phyloP scores from a whole-genome alignment of 2,888 invertebrate genomes.

The Busseola fusca region DNA sequence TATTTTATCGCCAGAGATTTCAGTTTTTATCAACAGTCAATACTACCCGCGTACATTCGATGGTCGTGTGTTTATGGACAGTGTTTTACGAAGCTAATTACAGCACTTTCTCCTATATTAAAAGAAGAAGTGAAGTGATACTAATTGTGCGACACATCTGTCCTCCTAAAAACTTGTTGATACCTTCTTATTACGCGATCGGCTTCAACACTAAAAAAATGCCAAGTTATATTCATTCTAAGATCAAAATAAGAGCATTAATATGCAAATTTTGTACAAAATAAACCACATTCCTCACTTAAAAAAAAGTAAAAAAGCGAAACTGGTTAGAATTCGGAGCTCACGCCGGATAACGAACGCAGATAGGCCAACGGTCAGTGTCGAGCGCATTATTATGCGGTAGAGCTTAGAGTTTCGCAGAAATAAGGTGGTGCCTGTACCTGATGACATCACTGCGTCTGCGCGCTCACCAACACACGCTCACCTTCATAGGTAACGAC shows the following conservation, averaged over 20 bases:
- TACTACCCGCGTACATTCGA: conserved; percentile 70
- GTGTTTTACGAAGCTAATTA: conserved; percentile 29
- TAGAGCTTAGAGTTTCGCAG: conserved; percentile 81
- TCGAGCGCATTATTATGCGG: conserved; percentile 82
- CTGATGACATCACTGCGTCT: conserved; percentile 82
- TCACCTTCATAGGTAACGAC: conserved; percentile 75
- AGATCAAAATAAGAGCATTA: conserved; percentile 41
- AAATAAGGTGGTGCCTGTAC: conserved; percentile 78
- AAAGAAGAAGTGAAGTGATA: conserved; percentile 8
- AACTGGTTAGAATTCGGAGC: conserved; percentile 80
- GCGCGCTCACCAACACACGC: conserved; percentile 70
- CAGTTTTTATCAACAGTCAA: conserved; percentile 75
- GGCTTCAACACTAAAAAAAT: conserved; percentile 8
- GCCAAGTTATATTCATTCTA: conserved; percentile 9
- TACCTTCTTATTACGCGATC: conserved; percentile 2
- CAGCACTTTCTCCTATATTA: not conserved
- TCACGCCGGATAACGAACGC: conserved; percentile 73
- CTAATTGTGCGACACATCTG: conserved; percentile 4
- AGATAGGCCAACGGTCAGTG: conserved; percentile 73
- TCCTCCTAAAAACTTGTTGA: conserved; percentile 2
- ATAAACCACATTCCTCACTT: conserved; percentile 62
- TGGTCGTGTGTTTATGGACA: conserved; percentile 72
- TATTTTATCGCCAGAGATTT: conserved; percentile 74
- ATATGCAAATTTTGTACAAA: conserved; percentile 54
- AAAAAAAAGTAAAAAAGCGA: conserved; percentile 73